These are phyloP conservation scores for Polyodon spathula DNA, from an alignment of 2,113 vertebrate species.

Conservation along the genomic window DNA sequence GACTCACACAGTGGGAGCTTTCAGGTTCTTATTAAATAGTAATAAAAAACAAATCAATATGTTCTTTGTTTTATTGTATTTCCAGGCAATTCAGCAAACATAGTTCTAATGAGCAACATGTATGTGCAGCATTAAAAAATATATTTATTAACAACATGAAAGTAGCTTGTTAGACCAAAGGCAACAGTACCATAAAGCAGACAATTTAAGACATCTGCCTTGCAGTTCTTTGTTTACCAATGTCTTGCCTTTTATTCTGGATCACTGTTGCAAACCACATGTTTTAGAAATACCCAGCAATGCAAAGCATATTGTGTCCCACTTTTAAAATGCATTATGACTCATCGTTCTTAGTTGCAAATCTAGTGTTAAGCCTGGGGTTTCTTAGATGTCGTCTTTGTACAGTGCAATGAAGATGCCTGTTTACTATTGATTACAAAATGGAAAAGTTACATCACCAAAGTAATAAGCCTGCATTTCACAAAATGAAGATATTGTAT, in stretches of 20 bases:
- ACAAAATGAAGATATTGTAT: too few species aligned
- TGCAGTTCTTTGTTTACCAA: slow-evolving; percentile 42
- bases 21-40: slow-evolving; percentile 17
- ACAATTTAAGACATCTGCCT: slow-evolving; percentile 36
- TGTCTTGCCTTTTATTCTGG: slow-evolving; percentile 22
- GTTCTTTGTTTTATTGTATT: slow-evolving; percentile 22
- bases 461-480: not conserved
- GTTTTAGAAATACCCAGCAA: slow-evolving; percentile 18
- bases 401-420: too few species aligned
- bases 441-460: too few species aligned
- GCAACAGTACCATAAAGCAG: slow-evolving; percentile 19
- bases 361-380: slow-evolving; percentile 13
- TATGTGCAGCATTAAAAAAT: slow-evolving; percentile 13
- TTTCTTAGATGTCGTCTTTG: not conserved
- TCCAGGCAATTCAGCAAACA: slow-evolving; percentile 17
- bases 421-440: too few species aligned
- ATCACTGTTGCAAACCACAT: slow-evolving; percentile 3
- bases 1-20: slow-evolving; percentile 15
- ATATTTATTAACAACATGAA: slow-evolving; percentile 39
- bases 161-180: slow-evolving; percentile 31
- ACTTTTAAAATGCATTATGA: slow-evolving; percentile 12
- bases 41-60: not conserved
- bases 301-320: slow-evolving; percentile 21
- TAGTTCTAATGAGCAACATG: slow-evolving; percentile 25
- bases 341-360: slow-evolving; percentile 20